Conservation (phyloP, 2,888 invertebrate species). For the Tachina grossa region DNA sequence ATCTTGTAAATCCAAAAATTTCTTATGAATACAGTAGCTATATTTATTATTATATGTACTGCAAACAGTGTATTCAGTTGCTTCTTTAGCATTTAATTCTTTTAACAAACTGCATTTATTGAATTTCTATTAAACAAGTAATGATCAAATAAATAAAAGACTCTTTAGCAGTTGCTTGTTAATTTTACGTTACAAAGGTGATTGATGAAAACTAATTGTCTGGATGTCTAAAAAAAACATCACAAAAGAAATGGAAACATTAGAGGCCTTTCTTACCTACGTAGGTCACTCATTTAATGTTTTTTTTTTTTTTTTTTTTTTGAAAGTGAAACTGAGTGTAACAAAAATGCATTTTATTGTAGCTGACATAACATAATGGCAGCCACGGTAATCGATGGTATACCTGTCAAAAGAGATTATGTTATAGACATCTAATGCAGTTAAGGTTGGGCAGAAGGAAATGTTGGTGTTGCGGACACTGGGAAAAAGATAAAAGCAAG, state of each 20-base stretch:
- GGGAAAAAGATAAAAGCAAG: no score
- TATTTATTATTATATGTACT: not conserved
- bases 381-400: not conserved
- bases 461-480: not conserved
- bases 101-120: conserved; percentile 2
- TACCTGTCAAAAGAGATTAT: not conserved
- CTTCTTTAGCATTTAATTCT: not conserved
- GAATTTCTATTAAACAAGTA: not conserved
- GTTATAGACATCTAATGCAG: not conserved
- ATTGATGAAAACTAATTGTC: conserved; percentile 70
- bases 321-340: conserved; percentile 67
- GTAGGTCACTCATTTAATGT: conserved; percentile 60
- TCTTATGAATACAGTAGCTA: no score
- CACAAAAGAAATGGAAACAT: conserved; percentile 32
- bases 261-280: conserved; percentile 31
- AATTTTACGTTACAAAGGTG: conserved; percentile 56
- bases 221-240: conserved; percentile 23
- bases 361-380: not conserved
- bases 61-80: not conserved
- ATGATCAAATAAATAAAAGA: conserved; percentile 20
- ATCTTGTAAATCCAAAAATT: no score
- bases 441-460: not conserved
- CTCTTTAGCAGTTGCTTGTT: conserved; percentile 45
- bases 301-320: conserved; percentile 21
- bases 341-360: not conserved